Conservation (phyloP, 2,113 vertebrate genomes). For the Heptranchias perlo region DNA sequence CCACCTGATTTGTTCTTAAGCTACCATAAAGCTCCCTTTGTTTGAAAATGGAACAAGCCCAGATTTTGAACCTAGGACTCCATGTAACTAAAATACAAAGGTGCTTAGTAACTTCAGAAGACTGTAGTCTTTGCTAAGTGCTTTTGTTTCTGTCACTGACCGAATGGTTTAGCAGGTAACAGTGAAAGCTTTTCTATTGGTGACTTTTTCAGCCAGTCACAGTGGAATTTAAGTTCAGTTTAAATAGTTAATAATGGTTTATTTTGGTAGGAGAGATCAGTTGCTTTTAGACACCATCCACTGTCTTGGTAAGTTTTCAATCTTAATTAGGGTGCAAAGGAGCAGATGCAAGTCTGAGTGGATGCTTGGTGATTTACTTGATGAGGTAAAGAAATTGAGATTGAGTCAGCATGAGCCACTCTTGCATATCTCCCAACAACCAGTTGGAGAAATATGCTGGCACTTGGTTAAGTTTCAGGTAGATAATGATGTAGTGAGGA, state of each 20-base stretch:
- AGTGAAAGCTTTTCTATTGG: not conserved
- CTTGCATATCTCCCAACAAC: not conserved
- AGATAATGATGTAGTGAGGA: not conserved
- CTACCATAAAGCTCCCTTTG: not conserved
- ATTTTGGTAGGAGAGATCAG: not conserved
- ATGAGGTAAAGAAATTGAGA: not conserved
- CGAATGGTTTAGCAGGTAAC: not conserved
- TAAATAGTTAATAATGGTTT: not conserved
- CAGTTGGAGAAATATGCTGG: too few relatives aligned
- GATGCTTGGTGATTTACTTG: not conserved
- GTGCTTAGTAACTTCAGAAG: not conserved
- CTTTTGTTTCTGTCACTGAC: not conserved
- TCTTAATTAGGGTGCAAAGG: not conserved
- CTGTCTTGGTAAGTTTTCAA: not conserved
- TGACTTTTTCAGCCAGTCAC: not conserved
- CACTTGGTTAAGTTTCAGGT: not conserved
- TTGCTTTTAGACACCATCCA: not conserved
- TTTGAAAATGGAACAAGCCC: not conserved
- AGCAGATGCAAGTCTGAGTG: not conserved
- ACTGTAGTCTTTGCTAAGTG: not conserved
- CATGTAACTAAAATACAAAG: not conserved
- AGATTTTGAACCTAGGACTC: not conserved
- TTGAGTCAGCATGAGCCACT: not conserved
- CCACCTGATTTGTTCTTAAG: not conserved
- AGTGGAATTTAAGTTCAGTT: not conserved